Evolutionary conservation across 2,797 vertebrate genomes (phyloP).

Genomic region (Gadopsis marmoratus): DNA sequence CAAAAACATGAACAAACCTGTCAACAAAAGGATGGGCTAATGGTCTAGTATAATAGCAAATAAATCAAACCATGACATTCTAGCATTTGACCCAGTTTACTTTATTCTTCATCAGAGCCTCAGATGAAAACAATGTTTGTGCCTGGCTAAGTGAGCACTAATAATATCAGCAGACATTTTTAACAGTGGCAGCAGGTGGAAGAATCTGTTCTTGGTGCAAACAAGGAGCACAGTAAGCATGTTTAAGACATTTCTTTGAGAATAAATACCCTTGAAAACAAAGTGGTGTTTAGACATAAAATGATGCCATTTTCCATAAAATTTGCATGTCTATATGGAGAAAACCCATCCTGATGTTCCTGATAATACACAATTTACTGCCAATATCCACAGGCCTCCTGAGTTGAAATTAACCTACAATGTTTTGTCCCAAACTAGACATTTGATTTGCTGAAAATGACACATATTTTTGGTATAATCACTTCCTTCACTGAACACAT

Average conservation of each 20-base stretch:
- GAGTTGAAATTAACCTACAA: conserved; percentile 10
- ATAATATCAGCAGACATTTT: conserved; percentile 53
- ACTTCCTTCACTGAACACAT: conserved; percentile 4
- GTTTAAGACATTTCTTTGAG: conserved; percentile 32
- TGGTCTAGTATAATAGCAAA: neutral
- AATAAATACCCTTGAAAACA: conserved; percentile 34
- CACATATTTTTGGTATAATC: conserved; percentile 1
- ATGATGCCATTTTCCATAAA: conserved; percentile 11
- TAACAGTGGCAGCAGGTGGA: conserved; percentile 59
- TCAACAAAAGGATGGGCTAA: neutral
- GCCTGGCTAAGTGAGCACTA: conserved; percentile 51
- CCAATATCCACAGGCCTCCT: conserved; percentile 31
- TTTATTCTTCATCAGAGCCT: conserved; percentile 70
- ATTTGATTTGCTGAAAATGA: conserved; percentile 11
- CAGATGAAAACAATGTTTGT: conserved; percentile 62
- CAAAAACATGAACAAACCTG: neutral
- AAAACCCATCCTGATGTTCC: conserved; percentile 31
- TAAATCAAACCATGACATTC: conserved; percentile 11
- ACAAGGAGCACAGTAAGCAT: conserved; percentile 31
- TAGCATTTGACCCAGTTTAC: conserved; percentile 49
- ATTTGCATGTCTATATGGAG: conserved; percentile 20
- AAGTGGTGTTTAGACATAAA: conserved; percentile 13
- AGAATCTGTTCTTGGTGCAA: conserved; percentile 44
- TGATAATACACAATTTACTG: conserved; percentile 14
- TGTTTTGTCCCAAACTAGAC: neutral